Base-by-base conservation (phyloP, 2,113 vertebrate species). In the Seriola quinqueradiata region DNA sequence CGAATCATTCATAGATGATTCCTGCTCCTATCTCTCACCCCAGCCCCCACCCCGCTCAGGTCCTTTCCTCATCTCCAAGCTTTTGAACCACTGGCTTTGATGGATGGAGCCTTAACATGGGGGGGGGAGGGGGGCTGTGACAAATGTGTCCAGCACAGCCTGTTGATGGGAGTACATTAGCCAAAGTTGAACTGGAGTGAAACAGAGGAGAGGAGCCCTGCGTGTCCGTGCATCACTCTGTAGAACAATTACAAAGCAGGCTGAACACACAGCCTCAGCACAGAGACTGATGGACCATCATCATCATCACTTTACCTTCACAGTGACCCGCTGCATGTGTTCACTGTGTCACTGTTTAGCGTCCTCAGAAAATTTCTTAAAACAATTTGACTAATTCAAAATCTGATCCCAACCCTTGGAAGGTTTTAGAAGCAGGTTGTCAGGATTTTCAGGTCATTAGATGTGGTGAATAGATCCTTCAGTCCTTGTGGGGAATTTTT, bases 141-240 rank as follows among this genome's bases (percentile, higher is more conserved):
- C 87, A 83, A 75, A 93, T 89, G 86, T 79, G 57, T 82, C 77
- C 83, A 63, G 60, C 32, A 1, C 32, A 44, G 79, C 82, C 87
- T 84, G 86, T 80, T 85, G 89, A 89, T 78, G 83, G 83, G 80
- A 48, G 68, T 82, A 68, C 77, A 87, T 88, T 88, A 86, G 76
- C 65, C 16, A 4, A 73, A 90, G 85, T 84, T 87, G 61, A 75
- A 81, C 85, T 75, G 83, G 75, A 91, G 89, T 88, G 52, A 91
- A 90, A 89, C 86, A 91, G 77, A 63, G 79, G 32, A 61, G 67
- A 52, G 38, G 69, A 77, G 78, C 38, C 55, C 54, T 42, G 79
- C 83, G 46, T 93, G 91, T 83, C 81, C 8, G 0, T 2, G 91
- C 92, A 90, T 93, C 52, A 72, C 54, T 87, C 72, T 63, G 48